Evolutionary conservation across 2,113 vertebrate genomes (phyloP).

Genomic region (Halcyon senegalensis): DNA sequence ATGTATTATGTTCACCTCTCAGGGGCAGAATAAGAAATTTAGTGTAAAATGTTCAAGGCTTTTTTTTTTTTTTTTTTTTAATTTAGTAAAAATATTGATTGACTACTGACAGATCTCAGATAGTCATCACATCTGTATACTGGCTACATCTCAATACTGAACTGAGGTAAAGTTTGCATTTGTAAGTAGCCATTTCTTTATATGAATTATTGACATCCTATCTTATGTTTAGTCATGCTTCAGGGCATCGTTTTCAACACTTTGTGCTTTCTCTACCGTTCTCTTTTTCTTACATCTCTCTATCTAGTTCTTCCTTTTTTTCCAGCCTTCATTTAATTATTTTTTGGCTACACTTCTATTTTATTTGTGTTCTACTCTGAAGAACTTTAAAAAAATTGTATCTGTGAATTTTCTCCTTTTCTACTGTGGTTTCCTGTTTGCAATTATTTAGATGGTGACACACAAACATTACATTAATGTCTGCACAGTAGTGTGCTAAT

Average conservation of each 20-base stretch:
- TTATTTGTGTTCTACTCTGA: neutral
- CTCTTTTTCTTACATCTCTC: neutral
- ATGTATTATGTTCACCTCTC: neutral
- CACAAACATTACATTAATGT: neutral
- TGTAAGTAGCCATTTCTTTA: neutral
- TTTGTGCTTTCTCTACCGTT: neutral
- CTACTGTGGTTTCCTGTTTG: neutral
- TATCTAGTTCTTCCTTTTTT: neutral
- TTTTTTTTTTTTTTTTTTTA: neutral
- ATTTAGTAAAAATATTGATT: neutral
- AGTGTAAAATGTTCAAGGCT: neutral
- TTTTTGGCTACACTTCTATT: neutral
- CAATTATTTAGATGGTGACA: neutral
- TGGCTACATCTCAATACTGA: neutral
- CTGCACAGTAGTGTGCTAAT: neutral
- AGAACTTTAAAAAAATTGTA: neutral
- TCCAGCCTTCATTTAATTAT: neutral
- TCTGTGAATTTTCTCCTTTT: neutral
- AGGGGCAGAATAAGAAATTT: neutral
- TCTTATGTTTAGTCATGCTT: neutral
- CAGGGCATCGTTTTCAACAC: neutral
- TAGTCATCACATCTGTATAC: neutral
- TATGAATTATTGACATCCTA: neutral
- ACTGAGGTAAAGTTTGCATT: neutral
- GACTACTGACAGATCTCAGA: neutral